A percentile compares a stretch with the other conserved stretches of the same genome.
phyloP scores from a whole-genome alignment of 1,140 invertebrate genomes.

The Zaprionus taronus region DNA sequence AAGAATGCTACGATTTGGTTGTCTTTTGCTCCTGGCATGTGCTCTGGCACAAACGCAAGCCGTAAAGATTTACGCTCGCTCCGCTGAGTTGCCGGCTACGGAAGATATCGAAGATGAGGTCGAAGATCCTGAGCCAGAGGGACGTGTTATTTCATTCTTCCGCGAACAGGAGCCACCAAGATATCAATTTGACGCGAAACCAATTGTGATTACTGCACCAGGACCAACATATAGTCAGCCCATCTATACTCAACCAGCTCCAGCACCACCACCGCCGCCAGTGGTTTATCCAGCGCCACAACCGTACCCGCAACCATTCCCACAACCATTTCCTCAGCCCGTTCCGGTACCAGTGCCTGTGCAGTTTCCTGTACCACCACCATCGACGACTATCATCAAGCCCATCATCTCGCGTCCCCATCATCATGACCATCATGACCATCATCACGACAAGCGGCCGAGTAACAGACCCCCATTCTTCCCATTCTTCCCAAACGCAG shows the following conservation, averaged over 20 bases:
- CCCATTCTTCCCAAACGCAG: neutral
- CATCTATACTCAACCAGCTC: neutral
- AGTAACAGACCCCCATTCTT: neutral
- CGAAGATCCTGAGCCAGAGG: conserved; percentile 26
- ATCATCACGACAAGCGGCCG: neutral
- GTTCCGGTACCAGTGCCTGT: neutral
- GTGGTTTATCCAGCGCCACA: neutral
- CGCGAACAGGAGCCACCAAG: conserved; percentile 8
- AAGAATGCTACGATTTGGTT: conserved; percentile 19
- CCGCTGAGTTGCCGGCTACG: neutral
- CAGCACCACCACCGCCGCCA: conserved; percentile 4
- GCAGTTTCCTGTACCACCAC: neutral
- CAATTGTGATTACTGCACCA: conserved; percentile 19
- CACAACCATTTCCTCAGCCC: conserved; percentile 3
- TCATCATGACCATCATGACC: neutral
- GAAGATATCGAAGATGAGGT: conserved; percentile 21
- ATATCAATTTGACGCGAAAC: conserved; percentile 11
- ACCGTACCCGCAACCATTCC: conserved; percentile 8
- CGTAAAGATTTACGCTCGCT: neutral
- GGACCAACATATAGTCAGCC: conserved; percentile 4
- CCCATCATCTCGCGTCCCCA: conserved; percentile 14
- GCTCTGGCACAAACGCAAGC: conserved; percentile 17
- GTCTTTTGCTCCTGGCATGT: conserved; percentile 11
- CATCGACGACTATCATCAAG: conserved; percentile 23
- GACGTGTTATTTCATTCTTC: conserved; percentile 29